Percentiles rank a stretch among this genome's conserved stretches.
Evolutionary conservation across 2,888 invertebrate species (phyloP).

Genomic region (Celastrina argiolus): DNA sequence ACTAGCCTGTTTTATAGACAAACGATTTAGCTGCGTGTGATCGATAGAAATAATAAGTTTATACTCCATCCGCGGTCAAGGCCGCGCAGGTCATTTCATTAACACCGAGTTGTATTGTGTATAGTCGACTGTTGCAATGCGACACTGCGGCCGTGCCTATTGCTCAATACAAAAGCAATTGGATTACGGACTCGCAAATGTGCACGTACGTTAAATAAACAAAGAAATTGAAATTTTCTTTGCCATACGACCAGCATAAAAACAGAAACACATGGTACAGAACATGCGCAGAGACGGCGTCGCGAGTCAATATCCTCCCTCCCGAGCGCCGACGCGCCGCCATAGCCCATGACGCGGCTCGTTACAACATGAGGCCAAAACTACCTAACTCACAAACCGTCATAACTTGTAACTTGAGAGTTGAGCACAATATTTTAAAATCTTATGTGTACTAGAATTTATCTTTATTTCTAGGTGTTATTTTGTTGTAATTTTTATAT

Average conservation of each 20-base stretch:
- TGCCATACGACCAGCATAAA: conserved; percentile 51
- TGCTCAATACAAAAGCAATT: conserved; percentile 28
- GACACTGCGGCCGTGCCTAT: conserved; percentile 33
- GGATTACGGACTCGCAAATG: conserved; percentile 33
- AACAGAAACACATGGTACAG: conserved; percentile 72
- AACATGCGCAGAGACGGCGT: conserved; percentile 69
- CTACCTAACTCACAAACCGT: background rate
- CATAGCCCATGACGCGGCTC: conserved; percentile 71
- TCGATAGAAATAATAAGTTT: conserved; percentile 24
- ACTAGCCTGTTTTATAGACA: background rate
- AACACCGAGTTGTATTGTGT: background rate
- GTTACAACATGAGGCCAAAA: conserved; percentile 45
- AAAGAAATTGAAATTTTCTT: conserved; percentile 39
- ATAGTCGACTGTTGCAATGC: conserved; percentile 26
- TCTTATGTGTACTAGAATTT: too few relatives aligned
- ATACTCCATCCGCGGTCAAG: conserved; percentile 49
- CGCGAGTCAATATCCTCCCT: conserved; percentile 76
- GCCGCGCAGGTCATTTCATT: conserved; percentile 39
- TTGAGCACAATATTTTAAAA: background rate
- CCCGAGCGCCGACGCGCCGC: conserved; percentile 66
- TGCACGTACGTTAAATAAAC: conserved; percentile 35
- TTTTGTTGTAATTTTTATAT: too few relatives aligned
- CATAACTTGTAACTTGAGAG: background rate
- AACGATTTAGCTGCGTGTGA: background rate
- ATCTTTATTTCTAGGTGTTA: too few relatives aligned